These are phyloP conservation scores for Agrenia bidenticulata DNA, from an alignment of 2,888 invertebrate genomes.

Conservation along the genomic window DNA sequence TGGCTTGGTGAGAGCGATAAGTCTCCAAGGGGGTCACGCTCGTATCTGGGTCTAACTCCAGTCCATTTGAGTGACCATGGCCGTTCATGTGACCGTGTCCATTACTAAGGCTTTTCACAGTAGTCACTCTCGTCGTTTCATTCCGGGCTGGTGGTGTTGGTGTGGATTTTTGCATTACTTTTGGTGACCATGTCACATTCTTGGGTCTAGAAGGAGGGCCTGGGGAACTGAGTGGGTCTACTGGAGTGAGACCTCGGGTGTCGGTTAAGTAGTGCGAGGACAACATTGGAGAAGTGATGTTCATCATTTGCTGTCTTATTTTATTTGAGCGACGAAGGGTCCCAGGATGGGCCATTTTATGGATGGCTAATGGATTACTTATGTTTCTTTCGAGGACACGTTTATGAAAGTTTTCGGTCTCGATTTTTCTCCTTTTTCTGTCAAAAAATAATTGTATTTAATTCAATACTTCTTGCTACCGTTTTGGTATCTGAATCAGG, in stretches of 20 bases:
- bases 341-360: conserved; percentile 42
- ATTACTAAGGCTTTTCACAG: conserved; percentile 20
- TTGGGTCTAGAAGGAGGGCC: conserved; percentile 30
- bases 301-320: conserved; percentile 48
- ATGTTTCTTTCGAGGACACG: conserved; percentile 51
- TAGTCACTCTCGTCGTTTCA: conserved; percentile 38
- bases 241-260: conserved; percentile 42
- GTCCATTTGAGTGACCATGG: conserved; percentile 33
- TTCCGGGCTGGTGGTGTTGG: conserved; percentile 42
- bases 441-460: background rate
- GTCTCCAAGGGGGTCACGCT: conserved; percentile 51
- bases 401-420: conserved; percentile 51
- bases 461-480: too few relatives aligned
- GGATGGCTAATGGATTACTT: conserved; percentile 50
- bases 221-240: conserved; percentile 40
- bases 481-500: too few relatives aligned
- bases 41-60: conserved; percentile 49
- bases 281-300: conserved; percentile 47
- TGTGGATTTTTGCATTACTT: conserved; percentile 47
- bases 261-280: conserved; percentile 30
- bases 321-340: conserved; percentile 50
- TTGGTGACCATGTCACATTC: conserved; percentile 52
- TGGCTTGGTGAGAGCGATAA: conserved; percentile 38
- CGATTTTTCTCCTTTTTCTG: conserved; percentile 50
- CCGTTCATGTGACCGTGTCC: conserved; percentile 27